Evolutionary conservation across 2,797 vertebrate species (phyloP), one percentile per base, ranked within the genome.

Genomic region (Poeciliopsis turneri): DNA sequence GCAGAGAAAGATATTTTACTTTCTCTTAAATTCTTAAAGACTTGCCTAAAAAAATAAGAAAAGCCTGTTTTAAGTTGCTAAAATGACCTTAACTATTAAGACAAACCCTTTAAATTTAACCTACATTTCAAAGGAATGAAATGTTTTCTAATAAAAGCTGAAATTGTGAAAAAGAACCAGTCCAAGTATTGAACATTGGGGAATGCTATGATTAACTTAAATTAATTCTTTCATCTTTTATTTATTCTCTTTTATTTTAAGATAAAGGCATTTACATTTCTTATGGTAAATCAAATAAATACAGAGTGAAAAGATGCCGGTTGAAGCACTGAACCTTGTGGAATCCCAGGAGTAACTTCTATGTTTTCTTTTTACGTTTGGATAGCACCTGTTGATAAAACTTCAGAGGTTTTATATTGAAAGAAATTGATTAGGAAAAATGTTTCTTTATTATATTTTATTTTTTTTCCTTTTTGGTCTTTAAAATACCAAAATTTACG

Each of bases 1-100:
- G 75, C 86, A 87, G 47, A 82, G 47, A 20, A 68, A 72, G 5
- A n/a, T 28, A 9, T 15, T 76, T 64, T 16, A 11, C 13, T 59
- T 74, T 16, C 39, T 36, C 16, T 59, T 16, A 3, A n/a, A 73
- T 9, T 10, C 9, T 23, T 8, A 41, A 1, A 8, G 36, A 23
- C 16, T 39, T 39, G 4, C 10, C 4, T 23, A 39, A 39, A 10
- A 61, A 39, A 18, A 23, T 2, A 10, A 1, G 59, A 61, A 33
- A 59, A 59, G 28, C 59, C 30, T 7, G 16, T 30, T 33, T 64
- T 33, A 64, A 64, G 30, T 64, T 66, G 61, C 18, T 8, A 66
- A 36, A 13, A 20, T 66, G 2, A 10, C 20, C 8, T 66, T 20
- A 39, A 66, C 12, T 66, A 33, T 23, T 66, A 66, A 39, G 18